These are phyloP conservation scores for Oncorhynchus gorbuscha DNA, from an alignment of 2,113 vertebrate genomes.

Conservation along the genomic window DNA sequence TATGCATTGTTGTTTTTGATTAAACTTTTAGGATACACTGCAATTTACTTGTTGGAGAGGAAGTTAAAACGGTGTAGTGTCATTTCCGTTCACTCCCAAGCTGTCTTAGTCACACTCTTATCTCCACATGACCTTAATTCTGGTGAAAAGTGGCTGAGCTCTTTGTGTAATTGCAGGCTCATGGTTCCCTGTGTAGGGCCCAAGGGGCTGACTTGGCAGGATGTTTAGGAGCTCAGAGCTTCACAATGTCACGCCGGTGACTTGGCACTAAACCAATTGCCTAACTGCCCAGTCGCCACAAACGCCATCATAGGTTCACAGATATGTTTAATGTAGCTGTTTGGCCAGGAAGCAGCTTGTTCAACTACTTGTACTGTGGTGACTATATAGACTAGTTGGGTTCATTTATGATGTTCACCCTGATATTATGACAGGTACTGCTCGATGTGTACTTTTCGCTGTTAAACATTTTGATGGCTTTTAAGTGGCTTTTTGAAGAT, in stretches of 20 bases:
- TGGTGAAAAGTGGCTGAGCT: constrained; percentile 1
- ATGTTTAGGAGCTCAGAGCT: background rate
- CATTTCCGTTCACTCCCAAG: background rate
- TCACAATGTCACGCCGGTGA: background rate
- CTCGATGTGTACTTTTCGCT: too few relatives aligned
- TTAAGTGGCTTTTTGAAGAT: too few relatives aligned
- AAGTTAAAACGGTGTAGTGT: background rate
- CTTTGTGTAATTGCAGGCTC: background rate
- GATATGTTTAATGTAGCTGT: background rate
- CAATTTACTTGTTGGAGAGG: background rate
- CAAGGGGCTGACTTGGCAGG: background rate
- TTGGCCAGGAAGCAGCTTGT: background rate
- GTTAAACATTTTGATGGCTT: too few relatives aligned
- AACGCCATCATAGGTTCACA: background rate
- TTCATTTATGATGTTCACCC: too few relatives aligned
- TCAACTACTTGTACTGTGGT: background rate
- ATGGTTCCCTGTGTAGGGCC: background rate
- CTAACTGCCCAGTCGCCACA: background rate
- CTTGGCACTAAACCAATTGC: constrained; percentile 2
- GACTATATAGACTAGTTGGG: too few relatives aligned
- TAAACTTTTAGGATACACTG: background rate
- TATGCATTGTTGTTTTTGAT: background rate
- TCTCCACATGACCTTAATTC: background rate
- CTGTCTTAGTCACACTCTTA: background rate
- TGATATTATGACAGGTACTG: too few relatives aligned